Evolutionary conservation across 2,797 vertebrate genomes (phyloP).

Genomic region (Gymnothorax reevesii): DNA sequence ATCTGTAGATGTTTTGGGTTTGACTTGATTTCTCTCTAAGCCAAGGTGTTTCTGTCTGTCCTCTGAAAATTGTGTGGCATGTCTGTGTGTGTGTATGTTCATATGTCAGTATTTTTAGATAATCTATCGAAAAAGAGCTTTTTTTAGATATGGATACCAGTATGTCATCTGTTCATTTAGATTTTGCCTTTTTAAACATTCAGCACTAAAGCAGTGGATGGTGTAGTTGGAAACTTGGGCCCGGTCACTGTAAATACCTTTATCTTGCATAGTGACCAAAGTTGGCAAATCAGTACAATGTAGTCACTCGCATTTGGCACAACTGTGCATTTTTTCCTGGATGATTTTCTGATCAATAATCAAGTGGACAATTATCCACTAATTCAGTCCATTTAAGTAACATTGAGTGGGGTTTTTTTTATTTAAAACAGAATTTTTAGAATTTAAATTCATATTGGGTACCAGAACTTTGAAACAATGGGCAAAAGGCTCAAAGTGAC

Average conservation of each 20-base stretch:
- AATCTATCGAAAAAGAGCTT: slow-evolving; percentile 15
- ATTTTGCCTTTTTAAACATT: slow-evolving; percentile 21
- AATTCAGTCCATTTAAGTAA: background rate
- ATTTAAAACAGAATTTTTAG: background rate
- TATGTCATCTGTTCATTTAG: background rate
- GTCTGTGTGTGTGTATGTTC: slow-evolving; percentile 46
- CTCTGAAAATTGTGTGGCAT: slow-evolving; percentile 56
- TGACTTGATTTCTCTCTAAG: slow-evolving; percentile 52
- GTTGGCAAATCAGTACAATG: background rate
- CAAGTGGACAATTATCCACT: background rate
- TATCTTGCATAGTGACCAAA: slow-evolving; percentile 18
- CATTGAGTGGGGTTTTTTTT: background rate
- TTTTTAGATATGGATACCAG: slow-evolving; percentile 11
- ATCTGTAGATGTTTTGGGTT: slow-evolving; percentile 55
- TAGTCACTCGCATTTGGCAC: background rate
- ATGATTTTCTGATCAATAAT: background rate
- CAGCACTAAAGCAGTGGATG: background rate
- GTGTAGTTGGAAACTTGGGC: background rate
- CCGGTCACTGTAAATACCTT: background rate
- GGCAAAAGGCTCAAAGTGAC: background rate
- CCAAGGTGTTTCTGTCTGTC: slow-evolving; percentile 66
- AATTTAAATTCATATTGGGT: background rate
- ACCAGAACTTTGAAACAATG: background rate
- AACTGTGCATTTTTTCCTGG: background rate
- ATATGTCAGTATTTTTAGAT: slow-evolving; percentile 15